Conservation (phyloP, 2,888 invertebrate genomes). For the Merodon equestris region DNA sequence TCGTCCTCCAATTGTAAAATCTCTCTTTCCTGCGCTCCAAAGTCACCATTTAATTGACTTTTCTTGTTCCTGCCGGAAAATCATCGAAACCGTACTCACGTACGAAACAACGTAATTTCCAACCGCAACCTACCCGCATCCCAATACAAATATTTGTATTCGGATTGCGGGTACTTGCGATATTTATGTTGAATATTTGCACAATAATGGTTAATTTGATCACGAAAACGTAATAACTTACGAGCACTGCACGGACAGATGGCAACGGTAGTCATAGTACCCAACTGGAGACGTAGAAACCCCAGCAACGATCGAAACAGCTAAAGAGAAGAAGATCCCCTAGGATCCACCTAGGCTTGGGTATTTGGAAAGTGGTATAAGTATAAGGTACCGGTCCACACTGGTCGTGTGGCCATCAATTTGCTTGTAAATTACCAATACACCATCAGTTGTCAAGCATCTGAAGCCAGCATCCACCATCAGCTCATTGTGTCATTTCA, state of each 20-base stretch:
- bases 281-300: too few relatives aligned
- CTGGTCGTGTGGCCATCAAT: slow-evolving; percentile 58
- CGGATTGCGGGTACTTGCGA: slow-evolving; percentile 55
- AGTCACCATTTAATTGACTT: slow-evolving; percentile 61
- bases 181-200: slow-evolving; percentile 68
- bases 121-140: slow-evolving; percentile 27
- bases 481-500: slow-evolving; percentile 52
- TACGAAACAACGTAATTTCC: slow-evolving; percentile 57
- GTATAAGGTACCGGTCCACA: background rate
- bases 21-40: slow-evolving; percentile 8
- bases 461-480: too few relatives aligned
- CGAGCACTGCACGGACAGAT: slow-evolving; percentile 23
- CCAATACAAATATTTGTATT: slow-evolving; percentile 62
- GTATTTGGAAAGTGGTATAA: background rate
- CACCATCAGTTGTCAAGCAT: slow-evolving; percentile 20
- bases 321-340: slow-evolving; percentile 16
- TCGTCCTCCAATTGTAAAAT: slow-evolving; percentile 14
- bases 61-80: slow-evolving; percentile 56
- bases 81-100: slow-evolving; percentile 51
- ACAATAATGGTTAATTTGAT: slow-evolving; percentile 76
- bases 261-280: too few relatives aligned
- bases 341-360: background rate
- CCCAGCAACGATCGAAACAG: too few relatives aligned
- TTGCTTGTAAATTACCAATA: slow-evolving; percentile 59
- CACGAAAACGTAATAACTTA: slow-evolving; percentile 71